phyloP scores from a whole-genome alignment of 2,797 vertebrate genomes.

The Takifugu rubripes region DNA sequence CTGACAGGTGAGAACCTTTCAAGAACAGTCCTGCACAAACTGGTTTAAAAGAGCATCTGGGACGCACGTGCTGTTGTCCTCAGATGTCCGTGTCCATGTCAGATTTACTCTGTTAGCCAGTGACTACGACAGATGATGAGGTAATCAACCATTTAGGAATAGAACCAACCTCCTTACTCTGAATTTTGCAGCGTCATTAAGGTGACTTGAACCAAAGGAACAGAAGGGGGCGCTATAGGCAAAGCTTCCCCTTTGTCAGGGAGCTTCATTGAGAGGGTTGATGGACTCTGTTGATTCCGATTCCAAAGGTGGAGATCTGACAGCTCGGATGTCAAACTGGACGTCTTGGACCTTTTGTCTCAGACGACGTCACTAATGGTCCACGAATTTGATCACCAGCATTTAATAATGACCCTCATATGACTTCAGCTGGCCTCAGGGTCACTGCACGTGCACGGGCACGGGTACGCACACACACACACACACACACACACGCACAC shows the following conservation, averaged over 20 bases:
- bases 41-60: too few relatives aligned
- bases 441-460: neutral
- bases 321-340: neutral
- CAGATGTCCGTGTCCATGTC: too few relatives aligned
- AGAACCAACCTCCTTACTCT: too few relatives aligned
- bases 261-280: conserved; percentile 56
- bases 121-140: too few relatives aligned
- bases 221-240: conserved; percentile 62
- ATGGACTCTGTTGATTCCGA: conserved; percentile 57
- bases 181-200: conserved; percentile 33
- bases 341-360: too few relatives aligned
- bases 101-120: too few relatives aligned
- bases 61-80: too few relatives aligned
- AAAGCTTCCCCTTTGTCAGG: conserved; percentile 35
- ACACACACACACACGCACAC: neutral
- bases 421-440: too few relatives aligned
- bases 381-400: too few relatives aligned
- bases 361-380: too few relatives aligned
- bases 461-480: conserved; percentile 2
- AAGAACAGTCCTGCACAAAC: conserved; percentile 4
- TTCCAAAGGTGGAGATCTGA: conserved; percentile 42
- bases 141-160: too few relatives aligned
- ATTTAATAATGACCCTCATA: too few relatives aligned
- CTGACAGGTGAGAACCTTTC: conserved; percentile 32
- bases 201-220: conserved; percentile 3